Evolutionary conservation across 1,140 invertebrate species (phyloP), one percentile per base, ranked within the genome.

Genomic region (Schlechtendalia chinensis): DNA sequence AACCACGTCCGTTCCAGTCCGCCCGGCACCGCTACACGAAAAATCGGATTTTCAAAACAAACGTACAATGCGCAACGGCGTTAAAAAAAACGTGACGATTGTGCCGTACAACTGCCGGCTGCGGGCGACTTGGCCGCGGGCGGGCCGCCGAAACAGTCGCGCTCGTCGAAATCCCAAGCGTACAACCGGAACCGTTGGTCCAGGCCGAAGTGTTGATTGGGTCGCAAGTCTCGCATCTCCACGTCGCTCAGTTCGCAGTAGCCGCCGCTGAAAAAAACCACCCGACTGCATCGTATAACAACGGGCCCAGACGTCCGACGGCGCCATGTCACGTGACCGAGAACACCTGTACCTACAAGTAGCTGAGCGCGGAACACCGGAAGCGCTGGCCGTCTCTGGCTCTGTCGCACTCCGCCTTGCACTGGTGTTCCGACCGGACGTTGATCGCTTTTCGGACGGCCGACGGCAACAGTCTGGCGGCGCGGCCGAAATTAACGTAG

Each of bases 171-270:
- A 83, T 91, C 90, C 87, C 91, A 92, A 0, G 90, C 88, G 82
- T 90, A 92, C 54, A 92, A 83, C 84, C 89, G 88, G 69, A 90
- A 89, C 82, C 89, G 87, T 0, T 86, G 82, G 39, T 91, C 90
- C 47, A 88, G 86, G 11, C 86, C 85, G 82, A 91, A 92, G 83
- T 93, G 91, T 0, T 91, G 85, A 29, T 89, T 89, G 17, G 88
- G 88, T 83, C 91, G 86, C 0, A 93, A 85, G 84, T 92, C 91
- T 84, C 90, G 87, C 81, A 90, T 87, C 19, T 90, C 87, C n/a
- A 92, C 89, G 82, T 92, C 91, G 11, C 91, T 91, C 45, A 93
- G 85, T 0, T 90, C 85, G 83, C 92, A 93, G 84, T 92, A 92
- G 12, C 87, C 84, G 50, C 82, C 83, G 16, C 84, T 84, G 1